Evolutionary conservation across 1,140 invertebrate species (phyloP).

Genomic region (Trichonephila clavipes): DNA sequence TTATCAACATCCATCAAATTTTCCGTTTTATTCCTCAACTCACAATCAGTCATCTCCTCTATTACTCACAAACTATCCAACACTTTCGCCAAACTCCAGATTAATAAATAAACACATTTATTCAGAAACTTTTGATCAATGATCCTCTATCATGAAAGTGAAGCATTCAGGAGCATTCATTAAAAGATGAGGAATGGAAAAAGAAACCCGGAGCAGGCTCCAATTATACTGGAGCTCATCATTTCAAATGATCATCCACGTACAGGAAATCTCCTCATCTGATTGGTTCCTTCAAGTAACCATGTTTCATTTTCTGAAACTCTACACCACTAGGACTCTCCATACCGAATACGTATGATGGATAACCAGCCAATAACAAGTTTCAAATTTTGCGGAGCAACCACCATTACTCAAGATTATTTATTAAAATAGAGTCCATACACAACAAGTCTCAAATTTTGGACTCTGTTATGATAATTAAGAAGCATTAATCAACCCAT

Average conservation of each 20-base stretch:
- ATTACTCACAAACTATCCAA: too few species aligned
- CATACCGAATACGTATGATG: neutral
- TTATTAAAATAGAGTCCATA: slow-evolving; percentile 24
- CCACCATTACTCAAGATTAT: slow-evolving; percentile 21
- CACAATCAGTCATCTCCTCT: too few species aligned
- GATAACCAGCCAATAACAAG: slow-evolving; percentile 25
- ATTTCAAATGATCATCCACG: slow-evolving; percentile 13
- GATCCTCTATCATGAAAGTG: neutral
- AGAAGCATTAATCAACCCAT: slow-evolving; percentile 1
- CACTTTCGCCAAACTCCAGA: too few species aligned
- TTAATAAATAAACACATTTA: too few species aligned
- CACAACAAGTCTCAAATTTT: slow-evolving; percentile 31
- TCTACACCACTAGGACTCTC: neutral
- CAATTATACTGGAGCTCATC: neutral
- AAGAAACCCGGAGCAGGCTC: neutral
- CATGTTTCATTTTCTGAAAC: slow-evolving; percentile 7
- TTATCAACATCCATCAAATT: too few species aligned
- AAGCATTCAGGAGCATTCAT: neutral
- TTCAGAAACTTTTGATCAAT: neutral
- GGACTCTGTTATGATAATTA: slow-evolving; percentile 38
- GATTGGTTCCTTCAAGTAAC: neutral
- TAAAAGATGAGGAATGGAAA: slow-evolving; percentile 13
- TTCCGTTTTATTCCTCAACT: too few species aligned
- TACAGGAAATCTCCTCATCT: neutral
- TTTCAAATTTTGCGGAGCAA: slow-evolving; percentile 13